Percentiles rank a stretch among this genome's conserved stretches.
phyloP scores from a whole-genome alignment of 2,888 invertebrate species.

The Drosophila atripex region DNA sequence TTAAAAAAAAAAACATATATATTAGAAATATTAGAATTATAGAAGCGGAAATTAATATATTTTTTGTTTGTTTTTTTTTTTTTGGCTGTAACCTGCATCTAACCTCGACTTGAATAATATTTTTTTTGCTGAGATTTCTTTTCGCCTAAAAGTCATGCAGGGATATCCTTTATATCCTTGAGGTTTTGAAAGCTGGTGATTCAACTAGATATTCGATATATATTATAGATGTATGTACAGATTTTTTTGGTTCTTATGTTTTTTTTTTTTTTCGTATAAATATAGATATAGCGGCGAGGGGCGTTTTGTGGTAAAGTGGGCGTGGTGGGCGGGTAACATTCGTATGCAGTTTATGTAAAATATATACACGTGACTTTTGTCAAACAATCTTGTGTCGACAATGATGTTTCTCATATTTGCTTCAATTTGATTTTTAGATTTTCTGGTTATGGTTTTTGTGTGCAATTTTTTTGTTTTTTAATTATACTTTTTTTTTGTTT shows the following conservation, averaged over 20 bases:
- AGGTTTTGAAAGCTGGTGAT: slow-evolving; percentile 9
- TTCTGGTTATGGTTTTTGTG: slow-evolving; percentile 12
- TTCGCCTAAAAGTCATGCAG: slow-evolving; percentile 20
- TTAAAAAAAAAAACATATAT: slow-evolving; percentile 4
- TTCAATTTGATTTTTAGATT: slow-evolving; percentile 30
- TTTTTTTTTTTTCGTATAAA: slow-evolving; percentile 1
- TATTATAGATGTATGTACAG: slow-evolving; percentile 33
- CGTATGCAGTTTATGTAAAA: slow-evolving; percentile 57
- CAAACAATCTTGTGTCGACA: slow-evolving; percentile 24
- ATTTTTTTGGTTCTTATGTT: slow-evolving; percentile 18
- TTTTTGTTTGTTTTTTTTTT: neutral
- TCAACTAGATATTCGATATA: slow-evolving; percentile 24
- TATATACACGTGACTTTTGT: slow-evolving; percentile 68
- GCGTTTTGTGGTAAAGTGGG: slow-evolving; percentile 27
- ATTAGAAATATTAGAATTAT: neutral
- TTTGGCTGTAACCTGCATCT: neutral
- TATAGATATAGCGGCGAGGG: slow-evolving; percentile 35
- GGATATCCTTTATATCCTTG: slow-evolving; percentile 13
- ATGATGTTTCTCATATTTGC: slow-evolving; percentile 20
- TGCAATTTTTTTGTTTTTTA: slow-evolving; percentile 1
- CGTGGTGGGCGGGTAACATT: slow-evolving; percentile 38
- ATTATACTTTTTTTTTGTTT: slow-evolving; percentile 41
- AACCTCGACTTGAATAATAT: neutral
- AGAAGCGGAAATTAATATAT: neutral
- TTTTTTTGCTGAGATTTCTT: no score